Evolutionary conservation across 2,113 vertebrate genomes (phyloP), one percentile per base, ranked within the genome.

Genomic region (Microcebus lehilahytsara): DNA sequence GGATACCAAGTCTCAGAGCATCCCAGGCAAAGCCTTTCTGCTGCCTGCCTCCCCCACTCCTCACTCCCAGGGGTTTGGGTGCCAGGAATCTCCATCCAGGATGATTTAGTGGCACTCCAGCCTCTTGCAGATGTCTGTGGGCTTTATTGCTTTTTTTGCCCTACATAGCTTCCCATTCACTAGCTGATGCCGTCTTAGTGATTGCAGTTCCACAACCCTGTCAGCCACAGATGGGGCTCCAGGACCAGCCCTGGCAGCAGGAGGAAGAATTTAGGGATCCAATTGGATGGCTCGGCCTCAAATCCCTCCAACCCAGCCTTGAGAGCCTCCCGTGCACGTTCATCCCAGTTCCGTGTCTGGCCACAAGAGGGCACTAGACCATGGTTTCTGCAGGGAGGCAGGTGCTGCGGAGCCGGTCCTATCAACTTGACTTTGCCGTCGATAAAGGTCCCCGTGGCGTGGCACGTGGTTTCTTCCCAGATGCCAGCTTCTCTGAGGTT

Each of bases 291-390:
- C 22, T 8, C 30, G 75, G 42, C 42, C 5, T 5, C 1, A 5
- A 56, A 34, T 58, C 56, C 66, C 25, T 53, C 0, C 11, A 32
- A 4, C 16, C 27, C 12, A 4, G 9, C 4, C 17, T 2, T 1
- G 40, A 23, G 74, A 80, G 42, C 53, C 74, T 62, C 16, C 34
- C 16, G 6, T 4, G 2, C 37, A 46, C 16, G 13, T 79, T 85
- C 37, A 40, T 10, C 53, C 49, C 90, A 84, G 85, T 96, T 96
- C 91, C 64, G 17, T 3, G 9, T 34, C 49, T 0, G 34, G 40
- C 95, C 97, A 97, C 97, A 77, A 94, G 97, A 97, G 97, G 97
- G 98, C 97, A 96, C 81, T 97, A 97, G 97, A 98, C 98, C 94
- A 77, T 14, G 97, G 34, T 64, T 83, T 92, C 89, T 96, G 89